Evolutionary conservation across 2,797 vertebrate genomes (phyloP), one percentile per base, ranked within the genome.

Genomic region (Euphonia xanthogaster): DNA sequence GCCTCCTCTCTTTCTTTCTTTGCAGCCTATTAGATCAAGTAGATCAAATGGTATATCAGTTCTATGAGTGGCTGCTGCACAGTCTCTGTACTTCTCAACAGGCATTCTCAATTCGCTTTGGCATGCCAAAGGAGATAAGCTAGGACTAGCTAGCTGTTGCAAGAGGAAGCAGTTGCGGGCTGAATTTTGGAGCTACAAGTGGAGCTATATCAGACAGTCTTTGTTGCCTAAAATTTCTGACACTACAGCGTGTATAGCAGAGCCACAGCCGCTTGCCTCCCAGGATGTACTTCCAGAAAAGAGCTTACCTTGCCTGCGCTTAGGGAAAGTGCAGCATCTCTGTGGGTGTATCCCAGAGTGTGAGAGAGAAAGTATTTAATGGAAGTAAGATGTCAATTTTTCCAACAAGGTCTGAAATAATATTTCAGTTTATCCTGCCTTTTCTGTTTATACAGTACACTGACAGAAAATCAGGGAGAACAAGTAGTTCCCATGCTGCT

Each of bases 331-430:
- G 17, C 31, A 51, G 8, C 55, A 30, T 50, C 27, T 61, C 39
- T 31, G 7, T 55, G 15, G 30, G 5, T 44, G 8, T n/a, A 28
- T 37, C 33, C 20, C 1, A 0, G 7, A 13, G 5, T 31, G 9
- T 2, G 8, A 4, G 22, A 74, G 19, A 44, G 21, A 80, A 73
- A 68, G 8, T 30, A 51, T 53, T 74, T 51, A 60, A 40, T 48
- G 30, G 42, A 88, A 90, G 6, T 9, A 66, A 79, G 47, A 70
- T 17, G 27, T 39, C 6, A 4, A 0, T 60, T 71, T 79, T 90
- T 68, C 39, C 53, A 50, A 7, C 17, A 44, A 53, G 7, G 5
- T 62, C 33, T 83, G 79, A 60, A 86, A 48, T 16, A 51, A 16
- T 16, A 35, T 81, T 85, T 82, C 35, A 70, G 28, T 27, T 78